A percentile compares a stretch with the other conserved stretches of the same genome.
Conservation (phyloP, 2,797 vertebrate species). For the Danio kyathit region DNA sequence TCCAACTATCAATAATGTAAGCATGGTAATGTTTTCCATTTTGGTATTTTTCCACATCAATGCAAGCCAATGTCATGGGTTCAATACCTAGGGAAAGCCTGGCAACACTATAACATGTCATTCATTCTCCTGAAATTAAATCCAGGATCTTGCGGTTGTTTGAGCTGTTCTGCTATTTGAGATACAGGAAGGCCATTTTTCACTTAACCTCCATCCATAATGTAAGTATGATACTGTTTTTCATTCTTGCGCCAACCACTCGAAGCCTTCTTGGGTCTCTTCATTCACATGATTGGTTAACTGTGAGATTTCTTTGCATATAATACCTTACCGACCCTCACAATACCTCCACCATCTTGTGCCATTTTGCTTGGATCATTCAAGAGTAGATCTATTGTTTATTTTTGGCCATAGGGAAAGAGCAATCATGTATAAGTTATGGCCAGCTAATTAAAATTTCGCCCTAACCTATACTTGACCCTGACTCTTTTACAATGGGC, state of each 20-base stretch:
- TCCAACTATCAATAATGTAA: neutral
- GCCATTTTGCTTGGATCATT: conserved; percentile 46
- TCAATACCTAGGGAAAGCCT: too few relatives aligned
- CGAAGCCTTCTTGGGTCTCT: neutral
- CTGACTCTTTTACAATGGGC: conserved; percentile 82
- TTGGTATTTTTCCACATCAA: too few relatives aligned
- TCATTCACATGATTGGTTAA: conserved; percentile 37
- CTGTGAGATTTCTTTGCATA: conserved; percentile 53
- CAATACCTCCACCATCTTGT: conserved; percentile 34
- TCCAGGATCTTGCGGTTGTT: too few relatives aligned
- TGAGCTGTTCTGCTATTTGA: neutral
- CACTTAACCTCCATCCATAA: too few relatives aligned
- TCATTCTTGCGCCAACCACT: conserved; percentile 2
- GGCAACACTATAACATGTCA: too few relatives aligned
- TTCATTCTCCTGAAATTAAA: too few relatives aligned
- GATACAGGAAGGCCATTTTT: neutral
- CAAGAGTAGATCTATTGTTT: conserved; percentile 56
- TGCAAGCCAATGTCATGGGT: too few relatives aligned
- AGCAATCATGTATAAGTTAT: conserved; percentile 87
- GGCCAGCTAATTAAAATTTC: conserved; percentile 90
- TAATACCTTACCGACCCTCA: conserved; percentile 42
- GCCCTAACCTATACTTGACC: conserved; percentile 83
- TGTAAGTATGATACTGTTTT: conserved; percentile 37
- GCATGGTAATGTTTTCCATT: too few relatives aligned
- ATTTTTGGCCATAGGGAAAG: conserved; percentile 69